Conservation (phyloP, 2,113 vertebrate species). For the Clinocottus analis region DNA sequence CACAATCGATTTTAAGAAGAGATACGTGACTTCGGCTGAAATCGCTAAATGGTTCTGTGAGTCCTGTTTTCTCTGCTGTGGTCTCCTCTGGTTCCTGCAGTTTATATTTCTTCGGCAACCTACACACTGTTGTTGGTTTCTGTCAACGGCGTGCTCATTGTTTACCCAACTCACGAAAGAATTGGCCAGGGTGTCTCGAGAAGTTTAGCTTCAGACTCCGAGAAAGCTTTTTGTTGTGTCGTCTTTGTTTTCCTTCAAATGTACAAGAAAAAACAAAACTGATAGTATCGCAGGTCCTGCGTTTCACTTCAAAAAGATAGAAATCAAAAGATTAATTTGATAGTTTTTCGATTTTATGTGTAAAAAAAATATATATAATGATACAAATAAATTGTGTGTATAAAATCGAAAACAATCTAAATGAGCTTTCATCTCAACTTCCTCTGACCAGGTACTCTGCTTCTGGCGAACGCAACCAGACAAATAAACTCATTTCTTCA, state of each 20-base stretch:
- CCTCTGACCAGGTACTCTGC: constrained; percentile 19
- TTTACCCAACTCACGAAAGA: not conserved
- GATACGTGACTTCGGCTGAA: not conserved
- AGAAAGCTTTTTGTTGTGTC: not conserved
- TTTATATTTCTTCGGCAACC: not conserved
- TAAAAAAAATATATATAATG: not conserved
- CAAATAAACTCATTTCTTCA: constrained; percentile 49
- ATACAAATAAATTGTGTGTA: too few relatives aligned
- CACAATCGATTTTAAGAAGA: not conserved
- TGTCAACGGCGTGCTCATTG: not conserved
- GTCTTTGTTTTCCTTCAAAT: too few relatives aligned
- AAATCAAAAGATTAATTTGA: not conserved
- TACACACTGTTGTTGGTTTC: not conserved
- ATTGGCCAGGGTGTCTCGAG: not conserved
- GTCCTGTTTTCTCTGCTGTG: not conserved
- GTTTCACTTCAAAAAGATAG: not conserved
- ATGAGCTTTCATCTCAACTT: constrained; percentile 13
- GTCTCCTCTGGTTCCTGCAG: not conserved
- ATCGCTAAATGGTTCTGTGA: not conserved
- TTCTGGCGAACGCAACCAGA: too few relatives aligned
- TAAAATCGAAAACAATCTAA: too few relatives aligned
- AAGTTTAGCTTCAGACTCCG: not conserved
- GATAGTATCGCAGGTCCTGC: not conserved
- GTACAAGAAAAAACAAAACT: not conserved
- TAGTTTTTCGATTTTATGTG: not conserved